Percentiles rank a stretch among this genome's conserved stretches.
Evolutionary conservation across 2,888 invertebrate species (phyloP).

Genomic region (Parthenolecanium corni): DNA sequence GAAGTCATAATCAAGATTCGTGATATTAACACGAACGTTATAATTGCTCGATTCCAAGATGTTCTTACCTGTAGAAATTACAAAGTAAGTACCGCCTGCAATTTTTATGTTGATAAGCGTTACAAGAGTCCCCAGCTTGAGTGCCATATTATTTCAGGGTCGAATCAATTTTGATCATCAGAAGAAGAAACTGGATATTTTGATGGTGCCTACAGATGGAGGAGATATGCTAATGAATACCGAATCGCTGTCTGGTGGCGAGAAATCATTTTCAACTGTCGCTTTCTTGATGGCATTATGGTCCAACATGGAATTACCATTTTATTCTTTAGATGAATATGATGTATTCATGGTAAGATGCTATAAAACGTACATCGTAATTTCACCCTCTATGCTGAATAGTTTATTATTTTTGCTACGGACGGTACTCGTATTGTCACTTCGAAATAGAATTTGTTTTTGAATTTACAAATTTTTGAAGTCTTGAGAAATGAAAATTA

Average conservation of each 20-base stretch:
- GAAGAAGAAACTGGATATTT: conserved; percentile 10
- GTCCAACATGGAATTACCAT: conserved; percentile 83
- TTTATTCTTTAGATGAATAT: conserved; percentile 90
- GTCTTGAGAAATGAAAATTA: no score
- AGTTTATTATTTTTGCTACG: background rate
- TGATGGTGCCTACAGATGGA: conserved; percentile 19
- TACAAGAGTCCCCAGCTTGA: background rate
- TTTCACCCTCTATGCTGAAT: conserved; percentile 29
- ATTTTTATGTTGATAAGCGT: background rate
- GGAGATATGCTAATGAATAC: conserved; percentile 38
- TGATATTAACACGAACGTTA: background rate
- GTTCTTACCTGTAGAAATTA: conserved; percentile 6
- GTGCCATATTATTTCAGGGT: conserved; percentile 1
- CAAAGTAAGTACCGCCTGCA: background rate
- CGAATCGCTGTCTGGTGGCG: conserved; percentile 81
- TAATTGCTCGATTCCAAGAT: conserved; percentile 6
- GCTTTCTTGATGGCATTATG: conserved; percentile 86
- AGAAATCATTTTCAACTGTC: conserved; percentile 84
- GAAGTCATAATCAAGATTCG: background rate
- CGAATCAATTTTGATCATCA: background rate
- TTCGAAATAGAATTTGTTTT: no score
- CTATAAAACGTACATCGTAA: conserved; percentile 46
- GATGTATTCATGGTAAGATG: conserved; percentile 73
- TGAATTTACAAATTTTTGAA: no score
- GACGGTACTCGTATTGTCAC: background rate